Base-by-base conservation (phyloP, 2,113 vertebrate species). In the Probosciger aterrimus region DNA sequence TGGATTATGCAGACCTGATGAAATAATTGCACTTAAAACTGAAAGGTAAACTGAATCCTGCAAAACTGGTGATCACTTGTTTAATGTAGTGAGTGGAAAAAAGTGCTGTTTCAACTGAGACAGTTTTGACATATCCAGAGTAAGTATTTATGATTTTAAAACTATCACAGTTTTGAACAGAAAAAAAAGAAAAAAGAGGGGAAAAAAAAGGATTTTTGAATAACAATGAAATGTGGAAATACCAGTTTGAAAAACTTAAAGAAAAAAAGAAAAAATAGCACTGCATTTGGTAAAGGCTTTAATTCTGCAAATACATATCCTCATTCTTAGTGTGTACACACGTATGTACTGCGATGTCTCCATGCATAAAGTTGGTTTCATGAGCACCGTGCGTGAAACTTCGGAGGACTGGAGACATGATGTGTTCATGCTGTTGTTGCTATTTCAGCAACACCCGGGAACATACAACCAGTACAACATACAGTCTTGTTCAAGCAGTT, bases 381-480 rank as follows among this genome's bases (percentile, higher is more conserved):
- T 7, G 63, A 70, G 49, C 35, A 62, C 9, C 0, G 0, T 0
- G 8, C 17, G 46, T 57, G n/a, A 39, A 35, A 50, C 47, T 46
- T 18, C 0, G 4, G 65, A 60, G 33, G 57, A 30, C 52, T 7
- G 25, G 41, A 75, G 33, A 24, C 5, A 1, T 3, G 35, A 30
- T 35, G 37, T 20, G 25, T 28, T 70, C 39, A 3, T 10, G 60
- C 71, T 28, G 12, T 52, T 60, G 35, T 49, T 76, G 4, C 71
- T 27, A 5, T 88, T 88, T 47, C 86, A 74, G 53, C 46, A 76
- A 10, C 53, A 57, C 6, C 31, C 2, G 6, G 43, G 55, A 57
- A 23, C 1, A 2, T 33, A 39, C 13, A 60, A 17, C 8, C n/a
- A 7, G 55, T 31, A 7, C 65, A 37, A 23, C n/a, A 19, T 1